phyloP scores from a whole-genome alignment of 53 echinoderm and acorn worm species.

The Paelopatides confundens region DNA sequence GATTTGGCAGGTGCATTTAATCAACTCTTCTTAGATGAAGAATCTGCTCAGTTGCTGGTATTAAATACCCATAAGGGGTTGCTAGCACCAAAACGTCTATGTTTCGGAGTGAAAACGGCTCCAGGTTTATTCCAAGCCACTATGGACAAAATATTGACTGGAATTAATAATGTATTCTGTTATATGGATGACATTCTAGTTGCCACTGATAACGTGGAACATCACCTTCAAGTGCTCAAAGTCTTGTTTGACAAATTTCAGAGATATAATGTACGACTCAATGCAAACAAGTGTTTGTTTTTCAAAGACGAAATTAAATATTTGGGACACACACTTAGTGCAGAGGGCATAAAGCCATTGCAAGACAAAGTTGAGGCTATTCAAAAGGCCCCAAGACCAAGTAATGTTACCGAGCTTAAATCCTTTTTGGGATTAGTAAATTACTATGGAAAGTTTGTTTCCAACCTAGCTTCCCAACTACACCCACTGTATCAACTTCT shows the following conservation, averaged over 20 bases:
- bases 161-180: slow-evolving; percentile 32
- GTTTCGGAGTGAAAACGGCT: slow-evolving; percentile 50
- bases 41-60: slow-evolving; percentile 30
- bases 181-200: slow-evolving; percentile 47
- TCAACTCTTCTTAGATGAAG: slow-evolving; percentile 12
- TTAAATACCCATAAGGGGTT: slow-evolving; percentile 56
- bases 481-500: too few relatives aligned
- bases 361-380: too few relatives aligned
- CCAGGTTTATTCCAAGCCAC: slow-evolving; percentile 50
- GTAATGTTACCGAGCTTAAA: too few relatives aligned
- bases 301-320: not conserved
- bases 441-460: too few relatives aligned
- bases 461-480: too few relatives aligned
- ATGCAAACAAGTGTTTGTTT: slow-evolving; percentile 5
- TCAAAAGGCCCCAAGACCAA: too few relatives aligned
- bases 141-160: slow-evolving; percentile 51
- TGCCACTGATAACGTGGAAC: not conserved
- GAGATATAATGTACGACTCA: slow-evolving; percentile 29
- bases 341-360: too few relatives aligned
- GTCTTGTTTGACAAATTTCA: not conserved
- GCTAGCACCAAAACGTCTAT: slow-evolving; percentile 32
- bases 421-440: too few relatives aligned
- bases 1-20: slow-evolving; percentile 65
- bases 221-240: not conserved
- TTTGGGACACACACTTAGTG: too few relatives aligned